These are phyloP conservation scores for Musca domestica DNA, from an alignment of 1,140 invertebrate genomes.

Conservation along the genomic window DNA sequence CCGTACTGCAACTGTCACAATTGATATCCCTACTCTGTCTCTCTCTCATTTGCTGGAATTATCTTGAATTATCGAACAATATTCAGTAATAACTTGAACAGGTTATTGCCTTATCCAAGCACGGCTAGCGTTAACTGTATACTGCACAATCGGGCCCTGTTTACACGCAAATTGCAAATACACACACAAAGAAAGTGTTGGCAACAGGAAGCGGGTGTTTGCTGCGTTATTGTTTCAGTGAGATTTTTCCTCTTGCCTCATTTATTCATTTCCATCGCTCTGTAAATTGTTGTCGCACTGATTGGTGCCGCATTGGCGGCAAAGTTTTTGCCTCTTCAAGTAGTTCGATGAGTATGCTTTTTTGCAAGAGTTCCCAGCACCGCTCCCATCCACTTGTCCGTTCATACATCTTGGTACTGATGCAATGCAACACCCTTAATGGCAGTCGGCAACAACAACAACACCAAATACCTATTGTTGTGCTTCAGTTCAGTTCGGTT, in stretches of 20 bases:
- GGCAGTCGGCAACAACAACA: not conserved
- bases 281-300: constrained; percentile 23
- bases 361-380: constrained; percentile 1
- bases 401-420: not conserved
- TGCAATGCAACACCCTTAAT: not conserved
- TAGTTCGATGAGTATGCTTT: constrained; percentile 20
- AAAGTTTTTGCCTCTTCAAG: constrained; percentile 27
- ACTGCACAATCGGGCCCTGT: not conserved
- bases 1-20: no score
- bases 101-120: no score
- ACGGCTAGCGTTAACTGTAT: not conserved
- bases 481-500: not conserved
- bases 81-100: no score
- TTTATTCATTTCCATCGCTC: constrained; percentile 18
- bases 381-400: not conserved
- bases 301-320: constrained; percentile 29
- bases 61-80: no score
- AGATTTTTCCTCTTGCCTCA: not conserved
- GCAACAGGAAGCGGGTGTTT: constrained; percentile 15
- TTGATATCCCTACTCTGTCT: no score
- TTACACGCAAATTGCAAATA: no score
- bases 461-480: not conserved
- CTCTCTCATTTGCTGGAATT: no score
- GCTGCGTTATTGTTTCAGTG: constrained; percentile 9
- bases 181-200: not conserved